Base-by-base conservation (phyloP, 1,140 invertebrate species). In the Lepidurus packardi region DNA sequence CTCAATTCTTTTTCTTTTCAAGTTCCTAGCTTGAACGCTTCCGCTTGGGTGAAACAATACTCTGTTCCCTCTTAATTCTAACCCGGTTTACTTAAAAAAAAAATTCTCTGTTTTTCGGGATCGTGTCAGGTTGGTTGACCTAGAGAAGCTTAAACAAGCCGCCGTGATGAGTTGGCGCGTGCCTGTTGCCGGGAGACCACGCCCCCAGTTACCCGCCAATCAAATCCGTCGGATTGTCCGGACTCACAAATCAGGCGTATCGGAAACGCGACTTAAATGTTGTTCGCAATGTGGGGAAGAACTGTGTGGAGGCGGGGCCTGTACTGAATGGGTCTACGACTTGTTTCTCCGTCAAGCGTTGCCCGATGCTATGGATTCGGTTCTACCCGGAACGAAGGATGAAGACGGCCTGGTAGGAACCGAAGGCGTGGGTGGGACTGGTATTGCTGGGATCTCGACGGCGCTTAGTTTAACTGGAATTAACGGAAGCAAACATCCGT, bases 241-340 rank as follows among this genome's bases (percentile, higher is more conserved):
- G 9, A 82, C 82, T 42, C 81, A 81, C 45, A 81, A 81, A 45
- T 79, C 82, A 10, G 82, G 83, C 7, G 81, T 82, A 16, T 81
- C 82, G 0, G 83, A 85, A 80, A 81, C 81, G 3, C 74, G 83
- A 16, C 77, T 83, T 25, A 81, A 82, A 41, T 81, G 90, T 11
- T 95, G 94, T 83, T 82, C 85, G 0, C 92, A 94, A 83, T 96
- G 94, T 81, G 90, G 91, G 2, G 93, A 94, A 82, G 94, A 96
- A 84, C 92, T 93, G 85, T 96, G 94, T 83, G 89, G 89, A 82
- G 91, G 92, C 85, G 85, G 86, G 73, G 82, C 82, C 43, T 88
- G 88, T 79, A 85, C 53, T 7, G 53, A 65, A 8, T 65, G 53
- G 53, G 53, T 65, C 3, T 65, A 65, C 13, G 53, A 65, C 8